phyloP scores from a whole-genome alignment of 37 sponge, comb jelly and placozoan genomes.

The Tethya wilhelma region DNA sequence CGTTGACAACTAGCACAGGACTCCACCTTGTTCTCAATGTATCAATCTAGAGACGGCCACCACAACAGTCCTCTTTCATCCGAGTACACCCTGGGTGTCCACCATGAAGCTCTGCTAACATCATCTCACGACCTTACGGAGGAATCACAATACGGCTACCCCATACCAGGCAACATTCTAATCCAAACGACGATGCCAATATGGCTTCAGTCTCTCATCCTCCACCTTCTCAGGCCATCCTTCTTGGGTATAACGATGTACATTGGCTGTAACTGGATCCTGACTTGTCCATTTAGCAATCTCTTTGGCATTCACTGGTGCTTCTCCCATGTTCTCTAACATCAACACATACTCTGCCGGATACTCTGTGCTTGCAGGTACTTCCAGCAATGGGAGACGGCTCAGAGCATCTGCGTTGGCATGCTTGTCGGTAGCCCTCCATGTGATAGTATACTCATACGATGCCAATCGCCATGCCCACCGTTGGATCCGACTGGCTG shows the following conservation, averaged over 20 bases:
- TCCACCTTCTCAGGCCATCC: slow-evolving; percentile 30
- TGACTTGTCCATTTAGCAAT: neutral
- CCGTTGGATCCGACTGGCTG: neutral
- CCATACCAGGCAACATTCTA: slow-evolving; percentile 44
- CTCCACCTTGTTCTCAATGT: slow-evolving; percentile 32
- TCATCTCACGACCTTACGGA: neutral
- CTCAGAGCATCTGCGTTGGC: neutral
- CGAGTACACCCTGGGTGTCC: slow-evolving; percentile 43
- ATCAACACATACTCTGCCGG: neutral
- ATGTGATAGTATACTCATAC: neutral
- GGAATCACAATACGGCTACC: slow-evolving; percentile 43
- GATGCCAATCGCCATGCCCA: neutral
- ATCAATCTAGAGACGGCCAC: slow-evolving; percentile 40
- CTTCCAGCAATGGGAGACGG: neutral
- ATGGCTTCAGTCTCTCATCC: slow-evolving; percentile 25
- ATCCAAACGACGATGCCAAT: slow-evolving; percentile 8
- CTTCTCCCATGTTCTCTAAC: neutral
- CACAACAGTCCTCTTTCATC: slow-evolving; percentile 59
- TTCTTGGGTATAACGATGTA: neutral
- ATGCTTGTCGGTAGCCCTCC: neutral
- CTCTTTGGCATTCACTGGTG: neutral
- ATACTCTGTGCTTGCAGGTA: neutral
- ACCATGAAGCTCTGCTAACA: slow-evolving; percentile 38
- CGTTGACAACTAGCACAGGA: slow-evolving; percentile 21
- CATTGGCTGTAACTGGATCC: neutral